Conservation (phyloP, 2,113 vertebrate species). For the Pseudopodoces humilis region DNA sequence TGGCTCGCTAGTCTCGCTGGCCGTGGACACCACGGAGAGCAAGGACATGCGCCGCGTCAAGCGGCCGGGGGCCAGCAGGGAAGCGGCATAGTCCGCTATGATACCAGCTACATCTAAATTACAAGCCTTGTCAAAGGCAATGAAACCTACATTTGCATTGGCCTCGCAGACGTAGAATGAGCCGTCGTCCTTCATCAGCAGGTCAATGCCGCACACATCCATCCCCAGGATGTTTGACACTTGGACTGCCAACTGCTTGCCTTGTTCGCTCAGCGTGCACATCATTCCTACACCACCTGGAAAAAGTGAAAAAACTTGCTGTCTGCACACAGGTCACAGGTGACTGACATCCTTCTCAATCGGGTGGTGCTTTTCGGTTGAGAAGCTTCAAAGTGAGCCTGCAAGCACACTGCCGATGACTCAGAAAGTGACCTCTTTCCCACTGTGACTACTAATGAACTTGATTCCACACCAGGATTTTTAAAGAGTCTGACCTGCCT, state of each 20-base stretch:
- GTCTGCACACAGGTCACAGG: not conserved
- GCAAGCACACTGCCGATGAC: not conserved
- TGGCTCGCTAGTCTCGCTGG: constrained; percentile 82
- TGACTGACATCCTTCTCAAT: not conserved
- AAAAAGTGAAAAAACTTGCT: not conserved
- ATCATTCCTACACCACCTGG: constrained; percentile 83
- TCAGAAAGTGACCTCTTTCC: not conserved
- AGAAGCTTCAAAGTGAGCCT: not conserved
- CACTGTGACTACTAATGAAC: not conserved
- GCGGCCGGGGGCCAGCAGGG: constrained; percentile 81
- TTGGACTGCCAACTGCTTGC: constrained; percentile 80
- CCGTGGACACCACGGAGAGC: constrained; percentile 84
- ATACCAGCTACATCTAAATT: constrained; percentile 84
- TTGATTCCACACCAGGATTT: not conserved
- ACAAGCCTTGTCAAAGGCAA: constrained; percentile 86
- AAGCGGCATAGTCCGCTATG: constrained; percentile 84
- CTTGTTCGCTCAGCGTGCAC: constrained; percentile 83
- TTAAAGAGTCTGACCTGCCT: not conserved
- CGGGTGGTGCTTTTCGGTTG: accelerated
- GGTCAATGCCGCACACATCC: constrained; percentile 83
- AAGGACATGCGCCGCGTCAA: constrained; percentile 84
- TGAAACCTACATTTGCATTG: constrained; percentile 86
- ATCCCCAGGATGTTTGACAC: constrained; percentile 84
- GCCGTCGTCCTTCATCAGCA: constrained; percentile 82
- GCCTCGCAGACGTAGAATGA: constrained; percentile 84